A percentile compares a stretch with the other conserved stretches of the same genome.
Conservation (phyloP, 2,797 vertebrate genomes). For the Notoglanidium macrostoma region DNA sequence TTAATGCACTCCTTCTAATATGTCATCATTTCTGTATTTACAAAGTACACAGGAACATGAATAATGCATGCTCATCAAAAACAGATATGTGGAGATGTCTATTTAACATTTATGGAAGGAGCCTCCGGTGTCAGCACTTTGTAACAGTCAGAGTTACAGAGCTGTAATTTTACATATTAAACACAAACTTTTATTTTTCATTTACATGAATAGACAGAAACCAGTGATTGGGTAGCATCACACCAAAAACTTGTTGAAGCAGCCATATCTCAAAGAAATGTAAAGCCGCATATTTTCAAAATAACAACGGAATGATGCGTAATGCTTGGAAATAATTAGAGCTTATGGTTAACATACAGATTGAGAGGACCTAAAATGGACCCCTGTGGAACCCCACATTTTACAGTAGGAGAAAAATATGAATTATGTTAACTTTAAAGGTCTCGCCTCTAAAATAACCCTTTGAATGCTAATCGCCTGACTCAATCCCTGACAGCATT, state of each 20-base stretch:
- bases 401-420: background rate
- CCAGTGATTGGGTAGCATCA: background rate
- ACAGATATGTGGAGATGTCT: background rate
- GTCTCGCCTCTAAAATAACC: background rate
- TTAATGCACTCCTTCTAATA: background rate
- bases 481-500: conserved; percentile 7
- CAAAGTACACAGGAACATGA: background rate
- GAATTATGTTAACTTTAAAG: background rate
- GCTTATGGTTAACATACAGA: background rate
- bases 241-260: background rate
- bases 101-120: background rate
- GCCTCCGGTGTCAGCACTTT: background rate
- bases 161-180: background rate
- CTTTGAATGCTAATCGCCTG: background rate
- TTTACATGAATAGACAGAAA: background rate
- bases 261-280: background rate
- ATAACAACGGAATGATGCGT: background rate
- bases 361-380: background rate
- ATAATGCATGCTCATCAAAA: background rate
- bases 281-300: background rate
- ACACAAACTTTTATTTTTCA: background rate
- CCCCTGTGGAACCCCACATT: background rate
- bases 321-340: background rate
- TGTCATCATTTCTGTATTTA: background rate
- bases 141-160: too few species aligned